phyloP scores from a whole-genome alignment of 2,113 vertebrate genomes.

The Coryphaenoides rupestris region DNA sequence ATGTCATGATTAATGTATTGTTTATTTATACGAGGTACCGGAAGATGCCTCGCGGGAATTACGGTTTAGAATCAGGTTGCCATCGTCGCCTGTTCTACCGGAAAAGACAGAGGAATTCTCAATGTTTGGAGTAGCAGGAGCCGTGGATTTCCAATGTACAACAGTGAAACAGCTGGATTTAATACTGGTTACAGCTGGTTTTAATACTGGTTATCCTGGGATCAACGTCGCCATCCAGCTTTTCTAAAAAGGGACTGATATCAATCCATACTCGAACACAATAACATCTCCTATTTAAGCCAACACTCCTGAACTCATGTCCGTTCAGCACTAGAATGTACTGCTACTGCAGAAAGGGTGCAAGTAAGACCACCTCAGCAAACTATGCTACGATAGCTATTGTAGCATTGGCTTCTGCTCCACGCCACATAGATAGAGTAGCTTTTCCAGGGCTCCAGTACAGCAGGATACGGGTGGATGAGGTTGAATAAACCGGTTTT shows the following conservation, averaged over 20 bases:
- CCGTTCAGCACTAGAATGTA: background rate
- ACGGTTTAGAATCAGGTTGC: no score
- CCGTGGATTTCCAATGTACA: constrained; percentile 48
- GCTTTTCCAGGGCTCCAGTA: no score
- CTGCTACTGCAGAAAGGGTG: background rate
- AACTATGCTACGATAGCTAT: no score
- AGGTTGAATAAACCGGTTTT: background rate
- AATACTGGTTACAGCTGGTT: constrained; percentile 48
- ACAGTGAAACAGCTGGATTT: constrained; percentile 50
- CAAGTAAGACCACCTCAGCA: no score
- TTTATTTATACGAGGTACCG: no score
- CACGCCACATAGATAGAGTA: no score
- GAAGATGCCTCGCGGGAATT: no score
- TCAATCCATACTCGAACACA: constrained; percentile 33
- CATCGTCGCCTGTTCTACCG: no score
- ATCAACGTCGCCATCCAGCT: constrained; percentile 29
- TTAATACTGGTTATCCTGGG: constrained; percentile 27
- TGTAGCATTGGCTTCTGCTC: no score
- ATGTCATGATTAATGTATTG: no score
- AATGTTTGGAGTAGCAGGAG: background rate
- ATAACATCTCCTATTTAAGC: constrained; percentile 25
- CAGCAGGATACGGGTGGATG: no score
- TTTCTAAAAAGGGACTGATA: constrained; percentile 26
- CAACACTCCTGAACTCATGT: constrained; percentile 13
- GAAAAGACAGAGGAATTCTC: background rate